These are phyloP conservation scores for Falco naumanni DNA, from an alignment of 2,797 vertebrate species.

Conservation along the genomic window DNA sequence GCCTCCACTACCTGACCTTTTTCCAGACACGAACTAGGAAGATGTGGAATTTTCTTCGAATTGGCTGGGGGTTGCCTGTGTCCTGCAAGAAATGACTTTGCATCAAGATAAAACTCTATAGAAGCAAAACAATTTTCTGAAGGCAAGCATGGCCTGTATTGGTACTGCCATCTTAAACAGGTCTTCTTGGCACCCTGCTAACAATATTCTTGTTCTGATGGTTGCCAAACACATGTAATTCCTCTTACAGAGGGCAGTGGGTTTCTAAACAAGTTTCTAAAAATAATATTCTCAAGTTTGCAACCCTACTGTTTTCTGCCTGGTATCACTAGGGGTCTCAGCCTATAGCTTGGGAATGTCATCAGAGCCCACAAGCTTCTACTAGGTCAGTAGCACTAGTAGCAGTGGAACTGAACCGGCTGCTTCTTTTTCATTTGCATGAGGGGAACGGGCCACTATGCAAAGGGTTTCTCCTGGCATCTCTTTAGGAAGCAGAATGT, in stretches of 20 bases:
- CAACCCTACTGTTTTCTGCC: not conserved
- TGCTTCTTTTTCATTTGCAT: conserved; percentile 29
- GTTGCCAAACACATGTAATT: not conserved
- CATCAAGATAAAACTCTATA: not conserved
- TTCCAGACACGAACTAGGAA: not conserved
- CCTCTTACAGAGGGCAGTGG: not conserved
- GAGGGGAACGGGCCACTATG: conserved; percentile 1
- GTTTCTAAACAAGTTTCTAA: not conserved
- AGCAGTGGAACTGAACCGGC: not conserved
- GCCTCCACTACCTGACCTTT: not conserved
- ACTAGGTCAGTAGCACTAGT: not conserved
- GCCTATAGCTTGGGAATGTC: conserved; percentile 7
- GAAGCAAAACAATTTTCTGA: conserved; percentile 35
- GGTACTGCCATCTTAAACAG: conserved; percentile 5
- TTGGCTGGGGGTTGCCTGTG: not conserved
- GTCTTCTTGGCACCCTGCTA: conserved; percentile 20
- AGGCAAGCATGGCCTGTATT: conserved; percentile 24
- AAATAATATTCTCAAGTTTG: not conserved
- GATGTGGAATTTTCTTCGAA: conserved; percentile 8
- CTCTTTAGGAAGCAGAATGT: not conserved
- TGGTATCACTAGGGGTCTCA: not conserved
- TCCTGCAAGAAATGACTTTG: conserved; percentile 1
- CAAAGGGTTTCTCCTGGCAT: conserved; percentile 4
- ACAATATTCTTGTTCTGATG: not conserved
- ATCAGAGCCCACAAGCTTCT: not conserved